phyloP scores from a whole-genome alignment of 1,140 invertebrate genomes.

The Heliconius himera region DNA sequence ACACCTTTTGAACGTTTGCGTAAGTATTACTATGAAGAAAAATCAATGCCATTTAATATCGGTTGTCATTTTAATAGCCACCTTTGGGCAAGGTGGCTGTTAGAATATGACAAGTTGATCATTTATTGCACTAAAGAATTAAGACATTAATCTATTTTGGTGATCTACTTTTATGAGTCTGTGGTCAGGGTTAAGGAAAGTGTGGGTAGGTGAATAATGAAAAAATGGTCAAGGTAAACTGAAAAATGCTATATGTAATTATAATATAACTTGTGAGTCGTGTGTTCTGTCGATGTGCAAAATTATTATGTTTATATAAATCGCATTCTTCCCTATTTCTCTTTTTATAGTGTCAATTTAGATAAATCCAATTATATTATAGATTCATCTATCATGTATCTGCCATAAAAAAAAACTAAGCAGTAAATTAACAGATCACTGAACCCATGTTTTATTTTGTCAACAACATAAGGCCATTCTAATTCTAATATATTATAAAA shows the following conservation, averaged over 20 bases:
- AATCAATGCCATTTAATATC: constrained; percentile 9
- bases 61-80: constrained; percentile 12
- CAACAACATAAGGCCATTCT: too few relatives aligned
- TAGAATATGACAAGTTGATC: background rate
- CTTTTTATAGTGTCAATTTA: too few relatives aligned
- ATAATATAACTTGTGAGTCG: background rate
- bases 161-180: background rate
- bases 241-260: background rate
- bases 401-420: too few relatives aligned
- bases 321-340: too few relatives aligned
- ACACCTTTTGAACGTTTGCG: background rate
- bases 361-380: too few relatives aligned
- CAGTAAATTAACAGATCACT: too few relatives aligned
- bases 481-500: too few relatives aligned
- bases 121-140: constrained; percentile 11
- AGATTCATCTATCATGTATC: too few relatives aligned
- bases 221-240: background rate
- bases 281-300: too few relatives aligned
- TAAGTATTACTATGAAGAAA: constrained; percentile 5
- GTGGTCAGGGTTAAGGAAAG: background rate
- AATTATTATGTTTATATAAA: too few relatives aligned
- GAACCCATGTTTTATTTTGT: too few relatives aligned
- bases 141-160: constrained; percentile 7
- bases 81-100: constrained; percentile 1
- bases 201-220: background rate